Base-by-base conservation (phyloP, 2,888 invertebrate species). In the Allygus modestus region DNA sequence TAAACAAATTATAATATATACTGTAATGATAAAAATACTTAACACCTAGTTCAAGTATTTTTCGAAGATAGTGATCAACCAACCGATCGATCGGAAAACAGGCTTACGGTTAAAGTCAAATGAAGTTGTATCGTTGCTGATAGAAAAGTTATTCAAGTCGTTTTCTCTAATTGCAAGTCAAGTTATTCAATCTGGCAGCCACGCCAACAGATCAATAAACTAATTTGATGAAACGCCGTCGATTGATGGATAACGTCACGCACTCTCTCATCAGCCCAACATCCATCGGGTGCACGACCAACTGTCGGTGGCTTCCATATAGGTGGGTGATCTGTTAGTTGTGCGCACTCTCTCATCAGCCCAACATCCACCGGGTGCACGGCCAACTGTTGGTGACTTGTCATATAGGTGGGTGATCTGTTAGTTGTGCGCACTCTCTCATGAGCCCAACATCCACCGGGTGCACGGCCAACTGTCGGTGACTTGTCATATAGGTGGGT, bases 121-220 rank as follows among this genome's bases (percentile, higher is more conserved):
- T 33, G 33, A 31, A 73, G 43, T 73, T 43, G 73, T 71, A 31
- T 31, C 7, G 73, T 15, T 2, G 23, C 20, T 58, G 79, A 58
- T 51, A n/a, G 46, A n/a, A 79, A 79, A 54, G 28, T 54, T 58
- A 58, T 79, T 51, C 77, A 46, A 73, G 41, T 77, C 41, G 77
- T 77, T 79, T 26, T 54, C 51, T 73, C 73, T 83, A 83, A 83
- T 83, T 83, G 73, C 54, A 20, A 83, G 73, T 26, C 26, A 73
- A 41, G 54, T 73, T 71, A 83, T 83, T 83, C 73, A 83, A 83
- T 83, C 73, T 58, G 51, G 46, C 33, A 58, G 28, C 20, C 83
- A 83, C 83, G 83, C 83, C 58, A 83, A 20, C 73, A 33, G 58
- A 73, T 73, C 83, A 54, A 83, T 83, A 65, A 65, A 65, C 65